A percentile compares a stretch with the other conserved stretches of the same genome.
These are phyloP conservation scores for Eulemur rubriventer DNA, from an alignment of 2,797 vertebrate species.

Conservation along the genomic window DNA sequence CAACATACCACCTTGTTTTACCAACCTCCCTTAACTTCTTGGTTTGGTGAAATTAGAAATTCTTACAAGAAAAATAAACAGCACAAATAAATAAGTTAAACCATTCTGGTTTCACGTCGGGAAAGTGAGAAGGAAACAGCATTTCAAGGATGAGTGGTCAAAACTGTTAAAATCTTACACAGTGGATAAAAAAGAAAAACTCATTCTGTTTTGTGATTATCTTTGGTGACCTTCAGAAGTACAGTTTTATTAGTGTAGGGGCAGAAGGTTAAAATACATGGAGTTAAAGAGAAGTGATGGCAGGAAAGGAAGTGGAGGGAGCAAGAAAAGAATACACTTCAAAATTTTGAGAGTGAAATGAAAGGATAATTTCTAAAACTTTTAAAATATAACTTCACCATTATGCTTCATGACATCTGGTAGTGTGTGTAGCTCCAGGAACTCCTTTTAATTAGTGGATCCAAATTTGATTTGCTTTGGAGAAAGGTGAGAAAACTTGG, in stretches of 20 bases:
- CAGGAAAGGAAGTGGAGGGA: background rate
- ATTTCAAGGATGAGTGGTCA: constrained; percentile 58
- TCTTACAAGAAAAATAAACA: constrained; percentile 10
- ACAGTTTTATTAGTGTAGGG: background rate
- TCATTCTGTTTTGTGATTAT: constrained; percentile 41
- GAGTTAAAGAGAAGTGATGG: background rate
- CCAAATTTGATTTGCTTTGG: background rate
- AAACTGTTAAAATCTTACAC: constrained; percentile 44
- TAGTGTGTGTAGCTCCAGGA: background rate
- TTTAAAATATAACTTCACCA: background rate
- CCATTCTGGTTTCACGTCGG: background rate
- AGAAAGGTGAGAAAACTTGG: background rate
- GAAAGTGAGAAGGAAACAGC: constrained; percentile 43
- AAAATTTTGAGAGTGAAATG: background rate
- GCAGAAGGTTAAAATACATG: constrained; percentile 8
- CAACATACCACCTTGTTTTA: background rate
- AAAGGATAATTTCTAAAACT: background rate
- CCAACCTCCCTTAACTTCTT: background rate
- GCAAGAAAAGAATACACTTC: background rate
- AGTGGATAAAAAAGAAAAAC: constrained; percentile 22
- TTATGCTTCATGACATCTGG: background rate
- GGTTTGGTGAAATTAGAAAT: background rate
- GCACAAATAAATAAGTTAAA: constrained; percentile 18
- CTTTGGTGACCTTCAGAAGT: constrained; percentile 41
- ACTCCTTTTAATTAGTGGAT: background rate